Evolutionary conservation across 2,888 invertebrate species (phyloP).

Genomic region (Nomada fucata): DNA sequence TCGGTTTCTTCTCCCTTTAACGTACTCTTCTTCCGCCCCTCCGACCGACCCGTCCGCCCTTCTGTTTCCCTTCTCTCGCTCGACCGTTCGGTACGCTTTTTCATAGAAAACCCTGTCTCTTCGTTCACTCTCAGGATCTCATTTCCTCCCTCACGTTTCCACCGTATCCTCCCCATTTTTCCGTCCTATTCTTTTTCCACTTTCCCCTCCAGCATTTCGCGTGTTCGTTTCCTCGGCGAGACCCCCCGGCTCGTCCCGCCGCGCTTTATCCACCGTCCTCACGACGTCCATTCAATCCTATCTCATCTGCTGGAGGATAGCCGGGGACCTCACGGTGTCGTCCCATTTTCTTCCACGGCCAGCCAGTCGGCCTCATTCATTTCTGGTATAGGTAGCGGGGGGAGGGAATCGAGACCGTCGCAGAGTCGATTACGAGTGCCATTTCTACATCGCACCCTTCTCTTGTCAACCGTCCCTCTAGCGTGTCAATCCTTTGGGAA

Average conservation of each 20-base stretch:
- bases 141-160: background rate
- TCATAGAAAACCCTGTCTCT: slow-evolving; percentile 23
- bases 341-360: slow-evolving; percentile 46
- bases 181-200: slow-evolving; percentile 4
- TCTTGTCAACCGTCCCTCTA: no score
- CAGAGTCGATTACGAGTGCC: slow-evolving; percentile 48
- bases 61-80: background rate
- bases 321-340: slow-evolving; percentile 40
- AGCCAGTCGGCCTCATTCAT: slow-evolving; percentile 56
- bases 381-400: slow-evolving; percentile 31
- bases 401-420: background rate
- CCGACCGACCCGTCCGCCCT: background rate
- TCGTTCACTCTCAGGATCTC: slow-evolving; percentile 37
- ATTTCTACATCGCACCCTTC: slow-evolving; percentile 9
- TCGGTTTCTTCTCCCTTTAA: background rate
- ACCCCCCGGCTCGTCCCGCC: slow-evolving; percentile 13
- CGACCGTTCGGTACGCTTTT: slow-evolving; percentile 6
- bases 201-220: background rate
- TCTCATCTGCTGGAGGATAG: slow-evolving; percentile 64
- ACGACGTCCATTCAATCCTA: slow-evolving; percentile 72
- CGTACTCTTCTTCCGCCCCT: slow-evolving; percentile 4
- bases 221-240: slow-evolving; percentile 10
- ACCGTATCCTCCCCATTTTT: slow-evolving; percentile 15
- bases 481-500: background rate
- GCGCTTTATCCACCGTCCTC: slow-evolving; percentile 62